Evolutionary conservation across 1,140 invertebrate genomes (phyloP), one percentile per base, ranked within the genome.

Genomic region (Brachionus paranguensis): DNA sequence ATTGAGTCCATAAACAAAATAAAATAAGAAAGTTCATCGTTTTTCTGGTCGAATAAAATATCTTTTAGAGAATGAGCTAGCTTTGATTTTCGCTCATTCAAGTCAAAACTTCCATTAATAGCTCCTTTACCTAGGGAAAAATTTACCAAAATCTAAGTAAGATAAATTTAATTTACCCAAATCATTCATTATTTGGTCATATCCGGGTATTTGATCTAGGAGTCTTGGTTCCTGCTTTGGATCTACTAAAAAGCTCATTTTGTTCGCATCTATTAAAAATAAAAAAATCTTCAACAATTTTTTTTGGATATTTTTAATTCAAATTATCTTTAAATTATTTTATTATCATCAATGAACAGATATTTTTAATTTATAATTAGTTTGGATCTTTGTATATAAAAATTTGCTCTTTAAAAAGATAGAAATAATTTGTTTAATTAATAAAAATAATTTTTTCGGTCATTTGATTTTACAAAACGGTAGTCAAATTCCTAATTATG

Each of bases 1-100:
- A 50, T 76, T 27, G 72, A 76, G 20, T 76, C 72, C 72, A 76
- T 76, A 29, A 76, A 76, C 20, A 76, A 53, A 29, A 50, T 17
- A 76, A 14, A 76, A 7, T 50, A 76, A 50, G 72, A 76, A 50
- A 76, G 17, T 29, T 76, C 72, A 76, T 76, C 45, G 10, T 76
- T 76, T 76, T 24, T 27, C 11, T 76, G 17, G 33, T 76, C 72
- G 20, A 50, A 76, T 50, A 76, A 76, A 76, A 76, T 76, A 29
- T 76, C 72, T 50, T 29, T 76, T 47, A 76, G 24, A 10, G 72
- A 76, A 50, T 76, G 72, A 27, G 43, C 27, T 27, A 76, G 20
- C 20, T 76, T 76, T 27, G 72, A 76, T 50, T 76, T 76, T 47
- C 72, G 72, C 7, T 76, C 47, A 47, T 47, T 27, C 4, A 76